Percentiles rank a stretch among this genome's conserved stretches.
These are phyloP conservation scores for Zhuqinia jingwanae DNA, from an alignment of 2,888 invertebrate species.

Conservation along the genomic window DNA sequence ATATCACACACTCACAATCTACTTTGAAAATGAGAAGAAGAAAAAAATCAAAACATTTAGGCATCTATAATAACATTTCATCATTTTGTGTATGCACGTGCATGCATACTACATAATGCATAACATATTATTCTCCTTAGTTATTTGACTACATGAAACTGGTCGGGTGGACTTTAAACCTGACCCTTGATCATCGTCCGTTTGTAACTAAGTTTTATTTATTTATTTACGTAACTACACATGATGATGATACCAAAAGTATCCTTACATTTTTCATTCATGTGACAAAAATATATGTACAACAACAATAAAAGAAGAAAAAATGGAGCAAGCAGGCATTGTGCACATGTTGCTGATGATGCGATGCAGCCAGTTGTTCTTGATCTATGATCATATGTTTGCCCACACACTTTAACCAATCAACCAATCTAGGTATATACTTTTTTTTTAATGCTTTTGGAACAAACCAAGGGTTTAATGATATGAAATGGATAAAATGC, in stretches of 20 bases:
- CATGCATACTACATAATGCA: too few relatives aligned
- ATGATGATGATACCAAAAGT: neutral
- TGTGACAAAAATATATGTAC: neutral
- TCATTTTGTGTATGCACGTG: too few relatives aligned
- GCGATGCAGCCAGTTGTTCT: constrained; percentile 25
- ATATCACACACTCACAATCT: neutral
- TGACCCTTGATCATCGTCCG: constrained; percentile 56
- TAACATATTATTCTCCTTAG: neutral
- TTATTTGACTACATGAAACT: neutral
- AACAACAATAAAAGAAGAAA: constrained; percentile 43
- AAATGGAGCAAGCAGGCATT: constrained; percentile 50
- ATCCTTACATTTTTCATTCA: neutral
- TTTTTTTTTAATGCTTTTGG: too few relatives aligned
- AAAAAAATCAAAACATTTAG: too few relatives aligned
- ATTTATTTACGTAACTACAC: constrained; percentile 12
- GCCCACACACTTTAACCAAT: too few relatives aligned
- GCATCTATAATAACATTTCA: too few relatives aligned
- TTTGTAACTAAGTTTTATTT: neutral
- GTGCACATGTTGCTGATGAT: constrained; percentile 56
- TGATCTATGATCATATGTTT: neutral
- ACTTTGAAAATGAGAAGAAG: neutral
- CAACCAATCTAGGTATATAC: too few relatives aligned
- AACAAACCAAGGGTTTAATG: too few relatives aligned
- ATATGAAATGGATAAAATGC: too few relatives aligned
- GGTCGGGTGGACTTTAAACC: constrained; percentile 55